phyloP scores from a whole-genome alignment of 92 coral and sea anemone genomes.

The Palythoa grandis region DNA sequence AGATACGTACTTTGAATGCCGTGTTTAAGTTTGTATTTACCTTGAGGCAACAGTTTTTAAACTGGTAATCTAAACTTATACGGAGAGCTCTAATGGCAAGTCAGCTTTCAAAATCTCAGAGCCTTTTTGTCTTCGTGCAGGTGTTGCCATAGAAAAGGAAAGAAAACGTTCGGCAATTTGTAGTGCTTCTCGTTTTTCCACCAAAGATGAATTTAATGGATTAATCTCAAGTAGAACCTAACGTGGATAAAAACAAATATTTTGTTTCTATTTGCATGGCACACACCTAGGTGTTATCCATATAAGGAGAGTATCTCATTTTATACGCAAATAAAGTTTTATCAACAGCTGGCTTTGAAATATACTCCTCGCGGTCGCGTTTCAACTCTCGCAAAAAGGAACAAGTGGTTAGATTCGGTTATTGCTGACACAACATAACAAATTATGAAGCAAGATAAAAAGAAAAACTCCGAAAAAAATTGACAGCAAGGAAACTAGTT shows the following conservation, averaged over 20 bases:
- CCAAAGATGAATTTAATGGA: not conserved
- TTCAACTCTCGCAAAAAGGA: slow-evolving; percentile 22
- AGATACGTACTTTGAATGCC: no score
- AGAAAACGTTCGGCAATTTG: not conserved
- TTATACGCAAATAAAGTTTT: slow-evolving; percentile 19
- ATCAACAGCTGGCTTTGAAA: slow-evolving; percentile 30
- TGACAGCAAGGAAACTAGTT: not conserved
- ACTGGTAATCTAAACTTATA: no score
- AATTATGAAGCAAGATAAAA: not conserved
- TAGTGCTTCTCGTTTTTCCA: not conserved
- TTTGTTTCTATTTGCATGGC: not conserved
- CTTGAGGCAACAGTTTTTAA: no score
- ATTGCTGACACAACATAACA: not conserved
- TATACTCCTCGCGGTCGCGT: not conserved
- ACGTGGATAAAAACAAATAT: not conserved
- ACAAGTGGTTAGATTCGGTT: not conserved
- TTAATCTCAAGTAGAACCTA: not conserved
- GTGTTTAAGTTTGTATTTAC: no score
- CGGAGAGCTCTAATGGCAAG: no score
- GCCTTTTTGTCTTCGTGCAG: no score
- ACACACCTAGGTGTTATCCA: slow-evolving; percentile 7
- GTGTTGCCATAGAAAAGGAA: slow-evolving; percentile 4
- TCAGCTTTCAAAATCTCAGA: no score
- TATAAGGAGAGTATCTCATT: slow-evolving; percentile 26
- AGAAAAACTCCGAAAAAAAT: not conserved